Evolutionary conservation across 2,888 invertebrate species (phyloP).

Genomic region (Argyresthia goedartella): DNA sequence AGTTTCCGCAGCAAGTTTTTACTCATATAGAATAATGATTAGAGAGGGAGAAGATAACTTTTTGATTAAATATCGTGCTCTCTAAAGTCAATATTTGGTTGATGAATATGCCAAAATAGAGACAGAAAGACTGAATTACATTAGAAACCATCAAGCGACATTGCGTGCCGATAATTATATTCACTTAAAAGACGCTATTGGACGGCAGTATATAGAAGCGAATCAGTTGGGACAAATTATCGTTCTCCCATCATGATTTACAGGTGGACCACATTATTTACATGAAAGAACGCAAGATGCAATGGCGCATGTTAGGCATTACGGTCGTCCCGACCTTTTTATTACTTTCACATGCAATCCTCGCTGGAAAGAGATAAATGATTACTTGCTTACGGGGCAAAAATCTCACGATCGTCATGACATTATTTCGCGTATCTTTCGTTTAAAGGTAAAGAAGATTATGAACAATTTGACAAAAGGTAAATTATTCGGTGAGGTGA

Average conservation of each 20-base stretch:
- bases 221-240: conserved; percentile 5
- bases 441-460: conserved; percentile 18
- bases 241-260: conserved; percentile 16
- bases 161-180: conserved; percentile 21
- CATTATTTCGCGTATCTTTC: conserved; percentile 19
- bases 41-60: conserved; percentile 10
- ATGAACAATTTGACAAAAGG: conserved; percentile 17
- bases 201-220: no score
- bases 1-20: no score
- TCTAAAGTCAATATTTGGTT: conserved; percentile 22
- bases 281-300: conserved; percentile 9
- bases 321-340: conserved; percentile 19
- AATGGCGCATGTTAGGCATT: conserved; percentile 19
- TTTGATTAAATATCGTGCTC: conserved; percentile 12
- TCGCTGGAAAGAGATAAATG: conserved; percentile 19
- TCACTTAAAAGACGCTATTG: conserved; percentile 25
- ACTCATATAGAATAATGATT: conserved; percentile 15
- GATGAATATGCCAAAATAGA: conserved; percentile 26
- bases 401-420: no score
- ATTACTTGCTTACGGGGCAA: no score
- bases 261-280: conserved; percentile 4
- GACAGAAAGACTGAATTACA: conserved; percentile 22
- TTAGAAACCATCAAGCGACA: conserved; percentile 22
- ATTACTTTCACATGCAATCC: conserved; percentile 18
- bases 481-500: conserved; percentile 15